Percentiles rank a stretch among this genome's conserved stretches.
phyloP scores from a whole-genome alignment of 2,888 invertebrate genomes.

The Pachliopta kotzebuea region DNA sequence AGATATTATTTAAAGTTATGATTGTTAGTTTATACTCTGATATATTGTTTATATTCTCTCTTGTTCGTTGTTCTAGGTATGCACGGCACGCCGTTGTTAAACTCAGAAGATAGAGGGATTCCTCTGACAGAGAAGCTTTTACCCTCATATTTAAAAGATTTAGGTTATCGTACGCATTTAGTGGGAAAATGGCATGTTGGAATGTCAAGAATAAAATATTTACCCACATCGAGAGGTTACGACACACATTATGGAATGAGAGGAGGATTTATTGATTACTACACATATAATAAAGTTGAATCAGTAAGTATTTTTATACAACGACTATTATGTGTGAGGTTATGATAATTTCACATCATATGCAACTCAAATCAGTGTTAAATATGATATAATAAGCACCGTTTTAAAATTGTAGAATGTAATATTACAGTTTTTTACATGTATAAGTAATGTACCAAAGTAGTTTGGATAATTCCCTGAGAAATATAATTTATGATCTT shows the following conservation, averaged over 20 bases:
- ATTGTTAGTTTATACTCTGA: no score
- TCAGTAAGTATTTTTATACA: constrained; percentile 44
- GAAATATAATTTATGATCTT: no score
- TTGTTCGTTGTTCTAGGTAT: constrained; percentile 53
- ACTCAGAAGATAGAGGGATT: constrained; percentile 70
- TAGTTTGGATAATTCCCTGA: no score
- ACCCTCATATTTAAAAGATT: constrained; percentile 82
- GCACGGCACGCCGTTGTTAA: constrained; percentile 65
- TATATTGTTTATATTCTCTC: background rate
- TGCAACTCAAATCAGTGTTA: no score
- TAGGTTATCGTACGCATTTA: constrained; percentile 89
- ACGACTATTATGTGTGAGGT: no score
- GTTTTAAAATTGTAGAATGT: no score
- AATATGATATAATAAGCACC: no score
- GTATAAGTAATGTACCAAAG: no score
- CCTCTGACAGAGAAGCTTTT: constrained; percentile 77
- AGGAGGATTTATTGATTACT: constrained; percentile 89
- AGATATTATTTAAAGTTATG: no score
- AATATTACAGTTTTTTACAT: no score
- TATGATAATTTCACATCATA: no score
- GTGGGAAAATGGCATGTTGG: constrained; percentile 97
- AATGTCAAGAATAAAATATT: constrained; percentile 84
- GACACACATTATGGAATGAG: constrained; percentile 90
- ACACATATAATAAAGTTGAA: constrained; percentile 73
- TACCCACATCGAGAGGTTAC: constrained; percentile 88